phyloP scores from a whole-genome alignment of 2,888 invertebrate genomes.

The Drosophila diplacantha region DNA sequence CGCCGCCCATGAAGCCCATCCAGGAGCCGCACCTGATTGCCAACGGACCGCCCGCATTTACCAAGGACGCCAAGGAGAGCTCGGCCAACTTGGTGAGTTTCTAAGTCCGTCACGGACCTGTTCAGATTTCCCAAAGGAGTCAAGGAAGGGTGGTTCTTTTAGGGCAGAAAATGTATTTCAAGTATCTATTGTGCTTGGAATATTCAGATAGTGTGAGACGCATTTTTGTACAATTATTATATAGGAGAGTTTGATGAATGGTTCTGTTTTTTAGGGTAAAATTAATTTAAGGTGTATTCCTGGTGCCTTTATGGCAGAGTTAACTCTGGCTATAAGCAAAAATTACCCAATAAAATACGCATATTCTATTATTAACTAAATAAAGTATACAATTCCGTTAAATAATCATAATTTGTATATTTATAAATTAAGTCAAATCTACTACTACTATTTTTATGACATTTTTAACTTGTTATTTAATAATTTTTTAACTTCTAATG shows the following conservation, averaged over 20 bases:
- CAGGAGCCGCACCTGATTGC: constrained; percentile 81
- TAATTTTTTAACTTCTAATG: not conserved
- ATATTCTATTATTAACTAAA: not conserved
- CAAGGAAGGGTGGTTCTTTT: not conserved
- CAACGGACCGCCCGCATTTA: constrained; percentile 77
- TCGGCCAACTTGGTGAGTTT: constrained; percentile 81
- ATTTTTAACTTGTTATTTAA: not conserved
- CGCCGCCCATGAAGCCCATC: constrained; percentile 97
- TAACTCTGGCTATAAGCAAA: not conserved
- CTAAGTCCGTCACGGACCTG: constrained; percentile 4
- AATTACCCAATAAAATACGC: not conserved
- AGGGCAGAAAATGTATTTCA: not conserved
- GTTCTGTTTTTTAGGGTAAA: not conserved
- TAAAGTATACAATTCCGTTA: not conserved
- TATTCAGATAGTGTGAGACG: not conserved
- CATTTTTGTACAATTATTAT: not conserved
- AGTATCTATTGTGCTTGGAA: not conserved
- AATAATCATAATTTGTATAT: not conserved
- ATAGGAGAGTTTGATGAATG: not conserved
- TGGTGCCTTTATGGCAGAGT: not conserved
- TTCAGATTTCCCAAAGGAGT: constrained; percentile 16
- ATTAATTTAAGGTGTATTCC: not conserved
- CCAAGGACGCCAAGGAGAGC: constrained; percentile 79
- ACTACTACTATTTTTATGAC: no score
- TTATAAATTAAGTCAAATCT: no score